Conservation (phyloP, 2,797 vertebrate genomes). For the Gastrophryne carolinensis region DNA sequence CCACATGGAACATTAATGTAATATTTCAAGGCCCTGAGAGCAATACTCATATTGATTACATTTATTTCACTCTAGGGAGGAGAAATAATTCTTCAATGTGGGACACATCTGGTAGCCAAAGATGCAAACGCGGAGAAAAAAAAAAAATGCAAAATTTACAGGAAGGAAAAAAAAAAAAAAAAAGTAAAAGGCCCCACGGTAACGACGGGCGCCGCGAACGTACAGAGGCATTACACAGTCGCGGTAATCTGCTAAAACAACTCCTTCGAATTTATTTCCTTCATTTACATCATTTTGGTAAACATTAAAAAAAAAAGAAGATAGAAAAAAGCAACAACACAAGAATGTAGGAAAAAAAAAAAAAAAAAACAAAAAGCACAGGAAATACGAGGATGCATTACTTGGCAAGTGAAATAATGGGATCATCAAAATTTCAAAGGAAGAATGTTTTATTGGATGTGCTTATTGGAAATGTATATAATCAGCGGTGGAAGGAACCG, state of each 20-base stretch:
- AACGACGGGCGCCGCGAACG: constrained; percentile 56
- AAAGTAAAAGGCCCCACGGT: constrained; percentile 81
- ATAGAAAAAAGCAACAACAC: neutral
- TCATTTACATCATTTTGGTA: constrained; percentile 39
- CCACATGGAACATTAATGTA: constrained; percentile 99
- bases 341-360: no score
- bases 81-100: constrained; percentile 99
- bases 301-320: neutral
- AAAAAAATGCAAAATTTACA: constrained; percentile 97
- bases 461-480: constrained; percentile 50
- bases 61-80: constrained; percentile 99
- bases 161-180: constrained; percentile 90
- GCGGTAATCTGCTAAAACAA: constrained; percentile 32
- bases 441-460: constrained; percentile 55
- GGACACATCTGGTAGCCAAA: constrained; percentile 99
- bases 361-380: constrained; percentile 8
- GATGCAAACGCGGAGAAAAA: constrained; percentile 94
- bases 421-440: constrained; percentile 55
- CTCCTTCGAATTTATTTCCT: constrained; percentile 16
- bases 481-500: constrained; percentile 19
- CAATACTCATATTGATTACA: constrained; percentile 99
- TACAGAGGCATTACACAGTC: constrained; percentile 46
- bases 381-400: constrained; percentile 53
- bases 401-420: constrained; percentile 54
- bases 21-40: constrained; percentile 99